Conservation (phyloP, 2,113 vertebrate species). For the Plestiodon gilberti region DNA sequence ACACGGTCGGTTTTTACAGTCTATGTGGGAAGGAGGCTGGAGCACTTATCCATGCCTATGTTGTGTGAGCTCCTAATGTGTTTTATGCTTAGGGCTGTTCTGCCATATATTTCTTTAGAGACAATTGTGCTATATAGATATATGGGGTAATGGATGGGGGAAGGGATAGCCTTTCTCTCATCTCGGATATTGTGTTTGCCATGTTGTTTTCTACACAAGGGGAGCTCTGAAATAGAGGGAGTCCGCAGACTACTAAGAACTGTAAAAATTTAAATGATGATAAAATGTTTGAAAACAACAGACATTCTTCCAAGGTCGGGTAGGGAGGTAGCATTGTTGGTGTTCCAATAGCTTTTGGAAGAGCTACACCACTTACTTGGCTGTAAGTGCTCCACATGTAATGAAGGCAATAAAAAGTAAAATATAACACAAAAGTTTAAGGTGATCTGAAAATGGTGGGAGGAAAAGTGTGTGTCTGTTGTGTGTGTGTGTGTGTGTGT, state of each 20-base stretch:
- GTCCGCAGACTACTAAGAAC: neutral
- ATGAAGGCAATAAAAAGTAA: neutral
- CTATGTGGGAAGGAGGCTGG: neutral
- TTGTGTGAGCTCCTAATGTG: slow-evolving; percentile 4
- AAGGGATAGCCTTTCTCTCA: neutral
- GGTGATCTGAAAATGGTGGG: neutral
- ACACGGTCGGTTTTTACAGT: neutral
- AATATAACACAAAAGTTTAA: neutral
- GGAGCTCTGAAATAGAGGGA: neutral
- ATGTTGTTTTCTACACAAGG: neutral
- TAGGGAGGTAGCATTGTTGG: neutral
- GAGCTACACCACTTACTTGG: neutral
- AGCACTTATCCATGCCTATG: neutral
- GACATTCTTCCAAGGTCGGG: neutral
- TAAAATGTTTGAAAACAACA: neutral
- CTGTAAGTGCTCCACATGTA: too few relatives aligned
- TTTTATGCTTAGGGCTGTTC: slow-evolving; percentile 11
- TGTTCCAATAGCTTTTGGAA: neutral
- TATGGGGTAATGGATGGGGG: neutral
- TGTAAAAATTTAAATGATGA: neutral
- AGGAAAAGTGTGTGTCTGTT: neutral
- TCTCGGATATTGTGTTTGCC: neutral
- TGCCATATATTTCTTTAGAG: neutral
- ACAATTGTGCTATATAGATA: neutral
- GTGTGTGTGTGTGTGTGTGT: neutral